Conservation (phyloP, 2,113 vertebrate genomes). For the Aphelocoma coerulescens region DNA sequence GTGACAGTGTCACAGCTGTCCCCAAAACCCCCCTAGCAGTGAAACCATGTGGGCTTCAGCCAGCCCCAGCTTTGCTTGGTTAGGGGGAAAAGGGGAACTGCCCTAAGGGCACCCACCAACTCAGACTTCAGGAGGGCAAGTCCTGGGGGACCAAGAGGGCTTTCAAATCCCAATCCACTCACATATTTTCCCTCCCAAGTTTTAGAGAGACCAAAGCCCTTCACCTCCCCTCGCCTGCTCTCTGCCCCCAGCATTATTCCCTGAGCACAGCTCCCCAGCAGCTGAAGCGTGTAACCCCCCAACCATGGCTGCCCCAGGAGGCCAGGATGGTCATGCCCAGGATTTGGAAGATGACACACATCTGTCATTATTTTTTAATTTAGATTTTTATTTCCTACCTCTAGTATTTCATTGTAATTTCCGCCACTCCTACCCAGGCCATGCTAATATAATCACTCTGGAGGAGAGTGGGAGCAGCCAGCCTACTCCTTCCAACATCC, state of each 20-base stretch:
- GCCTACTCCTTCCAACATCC: neutral
- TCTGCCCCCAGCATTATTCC: neutral
- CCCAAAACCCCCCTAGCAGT: neutral
- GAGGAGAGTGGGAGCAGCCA: constrained; percentile 23
- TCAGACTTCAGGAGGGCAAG: neutral
- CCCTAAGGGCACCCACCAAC: neutral
- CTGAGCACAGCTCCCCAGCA: neutral
- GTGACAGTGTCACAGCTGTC: neutral
- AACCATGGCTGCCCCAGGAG: neutral
- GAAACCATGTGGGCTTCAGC: neutral
- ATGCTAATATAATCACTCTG: neutral
- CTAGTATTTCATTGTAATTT: constrained; percentile 50
- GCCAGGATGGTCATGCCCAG: neutral
- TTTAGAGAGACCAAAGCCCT: neutral
- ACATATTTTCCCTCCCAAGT: neutral
- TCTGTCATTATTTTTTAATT: constrained; percentile 45
- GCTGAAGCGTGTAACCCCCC: neutral
- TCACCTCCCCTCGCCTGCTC: rapidly evolving
- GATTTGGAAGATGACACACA: neutral
- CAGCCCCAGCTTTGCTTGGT: neutral
- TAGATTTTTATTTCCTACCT: constrained; percentile 32
- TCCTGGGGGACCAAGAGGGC: neutral
- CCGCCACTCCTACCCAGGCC: constrained; percentile 30
- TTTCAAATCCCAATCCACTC: neutral
- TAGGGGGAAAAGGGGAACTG: neutral